These are phyloP conservation scores for Nephrotoma guestfalica DNA, from an alignment of 2,888 invertebrate genomes.

Conservation along the genomic window DNA sequence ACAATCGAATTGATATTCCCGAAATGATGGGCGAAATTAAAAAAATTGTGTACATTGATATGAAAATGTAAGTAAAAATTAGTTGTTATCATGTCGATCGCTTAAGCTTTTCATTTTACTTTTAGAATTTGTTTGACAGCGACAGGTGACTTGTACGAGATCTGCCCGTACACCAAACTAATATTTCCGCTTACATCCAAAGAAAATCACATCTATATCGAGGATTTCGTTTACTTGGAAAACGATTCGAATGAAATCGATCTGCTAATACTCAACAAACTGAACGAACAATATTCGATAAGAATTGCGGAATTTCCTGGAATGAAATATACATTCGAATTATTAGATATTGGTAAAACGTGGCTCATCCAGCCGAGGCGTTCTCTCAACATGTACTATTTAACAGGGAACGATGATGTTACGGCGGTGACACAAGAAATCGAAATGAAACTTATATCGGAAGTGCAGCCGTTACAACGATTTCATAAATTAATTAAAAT, in stretches of 20 bases:
- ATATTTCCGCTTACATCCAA: constrained; percentile 13
- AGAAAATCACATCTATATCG: constrained; percentile 17
- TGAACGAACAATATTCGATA: constrained; percentile 16
- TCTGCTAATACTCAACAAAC: constrained; percentile 24
- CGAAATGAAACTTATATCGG: constrained; percentile 28
- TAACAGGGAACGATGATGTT: constrained; percentile 18
- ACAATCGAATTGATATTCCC: constrained; percentile 17
- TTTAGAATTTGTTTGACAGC: constrained; percentile 23
- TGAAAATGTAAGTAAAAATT: constrained; percentile 21
- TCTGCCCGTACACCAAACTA: constrained; percentile 24
- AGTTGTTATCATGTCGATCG: not conserved
- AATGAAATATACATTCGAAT: constrained; percentile 24
- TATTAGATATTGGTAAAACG: constrained; percentile 21
- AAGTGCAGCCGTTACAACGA: constrained; percentile 29
- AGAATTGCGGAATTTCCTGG: constrained; percentile 29
- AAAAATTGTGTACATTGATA: constrained; percentile 23
- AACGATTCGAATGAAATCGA: constrained; percentile 23
- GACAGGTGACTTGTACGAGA: constrained; percentile 25
- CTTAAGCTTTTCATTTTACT: not conserved
- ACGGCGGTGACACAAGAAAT: constrained; percentile 21
- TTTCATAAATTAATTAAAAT: constrained; percentile 29
- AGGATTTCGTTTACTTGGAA: constrained; percentile 27
- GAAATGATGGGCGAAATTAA: constrained; percentile 21
- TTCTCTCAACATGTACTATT: constrained; percentile 28
- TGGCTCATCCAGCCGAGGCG: constrained; percentile 31